A percentile compares a stretch with the other conserved stretches of the same genome.
Evolutionary conservation across 2,888 invertebrate genomes (phyloP).

Genomic region (Sinotaia quadrata): DNA sequence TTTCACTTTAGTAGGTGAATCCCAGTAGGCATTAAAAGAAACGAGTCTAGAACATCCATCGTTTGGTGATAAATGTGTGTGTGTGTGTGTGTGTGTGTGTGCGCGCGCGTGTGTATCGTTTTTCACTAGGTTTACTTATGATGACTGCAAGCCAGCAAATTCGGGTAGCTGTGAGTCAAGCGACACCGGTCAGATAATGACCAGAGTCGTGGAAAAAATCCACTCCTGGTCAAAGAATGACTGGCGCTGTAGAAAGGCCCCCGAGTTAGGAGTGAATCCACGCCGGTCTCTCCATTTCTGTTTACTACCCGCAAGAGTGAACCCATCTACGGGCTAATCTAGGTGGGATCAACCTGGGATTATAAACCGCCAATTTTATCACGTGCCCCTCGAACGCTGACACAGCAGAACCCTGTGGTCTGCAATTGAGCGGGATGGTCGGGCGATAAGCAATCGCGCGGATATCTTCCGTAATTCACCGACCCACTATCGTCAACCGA

Average conservation of each 20-base stretch:
- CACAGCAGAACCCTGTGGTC: constrained; percentile 4
- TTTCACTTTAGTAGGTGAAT: no score
- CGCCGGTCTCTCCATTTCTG: background rate
- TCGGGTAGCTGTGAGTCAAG: no score
- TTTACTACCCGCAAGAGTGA: constrained; percentile 8
- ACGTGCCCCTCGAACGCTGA: constrained; percentile 12
- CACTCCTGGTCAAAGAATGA: background rate
- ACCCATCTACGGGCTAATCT: constrained; percentile 25
- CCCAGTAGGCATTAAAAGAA: no score
- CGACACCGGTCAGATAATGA: no score
- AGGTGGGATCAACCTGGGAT: constrained; percentile 17
- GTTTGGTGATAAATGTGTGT: no score
- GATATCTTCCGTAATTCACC: background rate
- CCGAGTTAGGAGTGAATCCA: background rate
- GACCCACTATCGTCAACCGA: background rate
- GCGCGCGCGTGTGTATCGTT: no score
- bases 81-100: no score
- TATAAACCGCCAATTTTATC: constrained; percentile 25
- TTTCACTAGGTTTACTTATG: no score
- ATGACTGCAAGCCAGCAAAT: no score
- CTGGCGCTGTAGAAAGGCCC: background rate
- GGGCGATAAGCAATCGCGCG: constrained; percentile 20
- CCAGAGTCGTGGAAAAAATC: background rate
- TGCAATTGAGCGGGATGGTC: constrained; percentile 25
- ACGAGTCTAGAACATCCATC: no score